phyloP scores from a whole-genome alignment of 2,113 vertebrate species.

The Phodopus roborovskii region DNA sequence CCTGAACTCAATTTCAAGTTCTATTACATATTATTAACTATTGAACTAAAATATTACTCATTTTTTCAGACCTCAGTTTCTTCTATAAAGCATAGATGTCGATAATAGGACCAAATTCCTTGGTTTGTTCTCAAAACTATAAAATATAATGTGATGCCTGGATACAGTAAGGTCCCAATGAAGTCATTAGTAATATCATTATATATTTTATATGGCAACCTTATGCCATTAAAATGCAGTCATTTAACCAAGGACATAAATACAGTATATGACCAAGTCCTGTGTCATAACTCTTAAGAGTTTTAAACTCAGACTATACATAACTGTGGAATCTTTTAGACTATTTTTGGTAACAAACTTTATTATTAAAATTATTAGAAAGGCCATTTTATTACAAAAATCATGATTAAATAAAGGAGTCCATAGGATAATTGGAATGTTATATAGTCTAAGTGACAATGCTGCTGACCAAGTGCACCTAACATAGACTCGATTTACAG shows the following conservation, averaged over 20 bases:
- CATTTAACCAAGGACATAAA: slow-evolving; percentile 26
- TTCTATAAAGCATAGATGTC: slow-evolving; percentile 11
- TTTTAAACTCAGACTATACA: background rate
- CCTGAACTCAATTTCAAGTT: background rate
- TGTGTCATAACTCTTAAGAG: background rate
- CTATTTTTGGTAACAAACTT: slow-evolving; percentile 8
- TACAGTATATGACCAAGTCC: background rate
- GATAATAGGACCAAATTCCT: slow-evolving; percentile 40
- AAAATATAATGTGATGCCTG: background rate
- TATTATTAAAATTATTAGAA: slow-evolving; percentile 45
- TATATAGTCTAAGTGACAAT: background rate
- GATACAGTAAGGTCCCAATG: background rate
- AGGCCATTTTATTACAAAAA: slow-evolving; percentile 29
- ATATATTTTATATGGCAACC: slow-evolving; percentile 37
- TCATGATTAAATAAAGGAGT: slow-evolving; percentile 31
- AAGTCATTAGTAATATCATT: background rate
- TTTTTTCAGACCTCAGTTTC: background rate
- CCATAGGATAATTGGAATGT: background rate
- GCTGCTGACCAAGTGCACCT: background rate
- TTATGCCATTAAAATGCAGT: background rate
- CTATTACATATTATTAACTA: background rate
- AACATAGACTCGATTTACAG: background rate
- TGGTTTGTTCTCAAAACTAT: slow-evolving; percentile 37
- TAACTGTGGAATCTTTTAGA: slow-evolving; percentile 38
- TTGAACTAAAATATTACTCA: background rate